phyloP scores from a whole-genome alignment of 2,888 invertebrate genomes.

The Tipula lateralis region DNA sequence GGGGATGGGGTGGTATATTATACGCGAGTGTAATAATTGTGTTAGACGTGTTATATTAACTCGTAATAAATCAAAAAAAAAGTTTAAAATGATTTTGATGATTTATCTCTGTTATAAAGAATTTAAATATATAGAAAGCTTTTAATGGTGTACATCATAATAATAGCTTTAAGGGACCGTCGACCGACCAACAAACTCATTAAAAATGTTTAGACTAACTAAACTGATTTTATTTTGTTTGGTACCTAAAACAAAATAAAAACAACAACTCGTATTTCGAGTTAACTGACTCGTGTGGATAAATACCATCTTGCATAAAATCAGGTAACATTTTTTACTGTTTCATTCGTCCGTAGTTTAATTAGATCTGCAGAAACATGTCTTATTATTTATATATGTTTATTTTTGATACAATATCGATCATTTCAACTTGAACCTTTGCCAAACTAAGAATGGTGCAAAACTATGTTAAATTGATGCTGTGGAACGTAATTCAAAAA shows the following conservation, averaged over 20 bases:
- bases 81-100: neutral
- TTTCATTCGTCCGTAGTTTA: neutral
- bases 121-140: neutral
- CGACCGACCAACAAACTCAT: neutral
- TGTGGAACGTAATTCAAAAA: neutral
- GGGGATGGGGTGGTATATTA: neutral
- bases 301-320: neutral
- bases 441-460: neutral
- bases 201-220: neutral
- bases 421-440: neutral
- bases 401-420: neutral
- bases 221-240: neutral
- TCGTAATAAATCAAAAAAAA: neutral
- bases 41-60: neutral
- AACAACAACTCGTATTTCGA: neutral
- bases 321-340: neutral
- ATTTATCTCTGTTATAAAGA: neutral
- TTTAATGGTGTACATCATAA: neutral
- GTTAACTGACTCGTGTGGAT: neutral
- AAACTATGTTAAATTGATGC: neutral
- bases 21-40: neutral
- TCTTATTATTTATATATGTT: neutral
- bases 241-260: neutral
- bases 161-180: neutral
- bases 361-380: neutral